These are phyloP conservation scores for Burhinus bistriatus DNA, from an alignment of 2,113 vertebrate genomes.

Conservation along the genomic window DNA sequence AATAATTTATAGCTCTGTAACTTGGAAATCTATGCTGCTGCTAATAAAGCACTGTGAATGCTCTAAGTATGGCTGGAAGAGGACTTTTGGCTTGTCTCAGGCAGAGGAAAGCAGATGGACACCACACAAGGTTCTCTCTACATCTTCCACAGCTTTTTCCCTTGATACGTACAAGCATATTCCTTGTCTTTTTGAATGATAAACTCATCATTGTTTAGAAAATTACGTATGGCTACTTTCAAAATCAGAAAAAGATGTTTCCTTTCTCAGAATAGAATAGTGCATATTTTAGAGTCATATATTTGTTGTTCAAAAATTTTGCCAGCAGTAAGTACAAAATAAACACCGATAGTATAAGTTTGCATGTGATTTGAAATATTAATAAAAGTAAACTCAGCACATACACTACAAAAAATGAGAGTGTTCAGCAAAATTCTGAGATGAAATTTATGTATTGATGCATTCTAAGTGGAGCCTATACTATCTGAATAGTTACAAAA, in stretches of 20 bases:
- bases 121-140: neutral
- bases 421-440: neutral
- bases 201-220: neutral
- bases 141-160: neutral
- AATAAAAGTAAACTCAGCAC: neutral
- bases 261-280: neutral
- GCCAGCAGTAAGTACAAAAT: neutral
- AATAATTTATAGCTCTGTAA: neutral
- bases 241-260: neutral
- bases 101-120: neutral
- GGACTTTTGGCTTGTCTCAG: neutral
- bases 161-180: neutral
- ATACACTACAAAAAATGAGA: neutral
- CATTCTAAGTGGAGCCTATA: neutral
- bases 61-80: neutral
- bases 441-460: neutral
- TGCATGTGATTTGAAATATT: neutral
- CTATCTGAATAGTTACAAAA: neutral
- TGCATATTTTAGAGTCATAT: neutral
- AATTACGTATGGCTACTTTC: neutral
- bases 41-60: neutral
- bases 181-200: neutral
- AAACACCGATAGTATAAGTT: neutral
- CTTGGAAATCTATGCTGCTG: neutral
- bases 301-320: neutral